Evolutionary conservation across 2,888 invertebrate species (phyloP).

Genomic region (Scaptomyza polygonia): DNA sequence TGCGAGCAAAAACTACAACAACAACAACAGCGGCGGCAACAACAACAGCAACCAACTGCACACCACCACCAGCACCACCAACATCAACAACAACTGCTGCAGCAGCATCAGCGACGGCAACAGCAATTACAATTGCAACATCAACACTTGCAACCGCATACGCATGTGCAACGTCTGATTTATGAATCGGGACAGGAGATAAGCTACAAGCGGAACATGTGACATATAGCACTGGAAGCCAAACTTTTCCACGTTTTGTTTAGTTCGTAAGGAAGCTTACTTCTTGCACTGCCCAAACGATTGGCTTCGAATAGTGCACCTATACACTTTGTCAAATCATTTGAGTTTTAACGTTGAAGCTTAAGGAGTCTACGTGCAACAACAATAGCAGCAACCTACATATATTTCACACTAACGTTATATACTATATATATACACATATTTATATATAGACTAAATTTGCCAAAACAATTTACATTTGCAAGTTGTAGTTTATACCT

Average conservation of each 20-base stretch:
- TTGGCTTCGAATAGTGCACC: too few relatives aligned
- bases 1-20: slow-evolving; percentile 33
- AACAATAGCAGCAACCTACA: not conserved
- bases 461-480: slow-evolving; percentile 9
- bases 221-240: not conserved
- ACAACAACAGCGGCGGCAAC: slow-evolving; percentile 33
- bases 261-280: slow-evolving; percentile 24
- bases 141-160: slow-evolving; percentile 39
- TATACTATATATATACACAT: too few relatives aligned
- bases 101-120: slow-evolving; percentile 14
- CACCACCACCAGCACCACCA: slow-evolving; percentile 13
- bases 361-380: slow-evolving; percentile 6
- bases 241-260: slow-evolving; percentile 30
- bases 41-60: slow-evolving; percentile 29
- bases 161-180: slow-evolving; percentile 9
- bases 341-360: slow-evolving; percentile 4
- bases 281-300: not conserved
- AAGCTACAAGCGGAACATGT: slow-evolving; percentile 24
- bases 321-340: slow-evolving; percentile 13
- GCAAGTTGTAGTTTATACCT: slow-evolving; percentile 5
- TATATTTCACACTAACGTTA: not conserved
- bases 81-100: slow-evolving; percentile 29
- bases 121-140: slow-evolving; percentile 32
- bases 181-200: slow-evolving; percentile 13
- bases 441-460: not conserved